A percentile compares a stretch with the other conserved stretches of the same genome.
phyloP scores from a whole-genome alignment of 2,113 vertebrate genomes.

The Ginglymostoma cirratum region DNA sequence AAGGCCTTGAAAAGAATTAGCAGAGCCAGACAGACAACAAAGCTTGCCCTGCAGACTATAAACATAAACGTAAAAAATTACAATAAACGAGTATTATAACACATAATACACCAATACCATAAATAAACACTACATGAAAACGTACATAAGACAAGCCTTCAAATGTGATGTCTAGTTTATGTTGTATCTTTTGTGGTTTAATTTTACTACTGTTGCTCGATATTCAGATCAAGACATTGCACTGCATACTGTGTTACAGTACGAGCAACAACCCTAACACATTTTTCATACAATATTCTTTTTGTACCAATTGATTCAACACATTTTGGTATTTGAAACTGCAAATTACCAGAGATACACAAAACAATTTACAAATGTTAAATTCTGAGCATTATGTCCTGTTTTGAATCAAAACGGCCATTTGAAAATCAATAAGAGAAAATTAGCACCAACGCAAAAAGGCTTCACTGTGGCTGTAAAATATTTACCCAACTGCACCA shows the following conservation, averaged over 20 bases:
- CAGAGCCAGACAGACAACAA: background rate
- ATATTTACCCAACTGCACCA: background rate
- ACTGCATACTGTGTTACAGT: background rate
- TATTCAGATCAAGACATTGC: background rate
- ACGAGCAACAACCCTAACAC: background rate
- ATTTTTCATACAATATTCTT: background rate
- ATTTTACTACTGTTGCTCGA: background rate
- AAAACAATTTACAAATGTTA: background rate
- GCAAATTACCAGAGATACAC: background rate
- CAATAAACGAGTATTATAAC: background rate
- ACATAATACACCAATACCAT: background rate
- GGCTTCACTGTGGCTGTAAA: background rate
- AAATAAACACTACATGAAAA: background rate
- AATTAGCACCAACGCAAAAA: background rate
- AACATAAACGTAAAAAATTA: background rate
- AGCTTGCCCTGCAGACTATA: background rate
- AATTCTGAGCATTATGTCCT: background rate
- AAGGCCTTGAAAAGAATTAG: background rate
- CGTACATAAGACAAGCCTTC: background rate
- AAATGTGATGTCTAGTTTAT: background rate
- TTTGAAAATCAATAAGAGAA: conserved; percentile 16
- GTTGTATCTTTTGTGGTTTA: background rate
- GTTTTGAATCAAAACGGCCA: background rate
- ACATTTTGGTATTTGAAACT: background rate
- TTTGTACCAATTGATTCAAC: background rate